Base-by-base conservation (phyloP, 92 coral and sea anemone species). In the Palythoa heliodiscus region DNA sequence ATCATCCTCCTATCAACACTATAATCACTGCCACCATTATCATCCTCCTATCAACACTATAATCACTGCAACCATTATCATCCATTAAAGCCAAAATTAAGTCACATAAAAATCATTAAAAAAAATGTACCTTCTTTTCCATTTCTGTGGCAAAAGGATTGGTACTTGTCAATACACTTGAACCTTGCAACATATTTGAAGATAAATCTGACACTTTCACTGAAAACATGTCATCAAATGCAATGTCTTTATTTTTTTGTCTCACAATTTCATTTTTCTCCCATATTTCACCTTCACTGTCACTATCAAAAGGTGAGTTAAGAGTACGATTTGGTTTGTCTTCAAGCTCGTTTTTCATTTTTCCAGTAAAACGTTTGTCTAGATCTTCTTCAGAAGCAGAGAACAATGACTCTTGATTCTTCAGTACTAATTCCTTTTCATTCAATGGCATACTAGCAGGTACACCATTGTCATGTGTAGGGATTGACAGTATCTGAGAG, bases 141-240 rank as follows among this genome's bases (percentile, higher is more conserved):
- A 80, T 12, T 58, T 92, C 92, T 70, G 70, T 71, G n/a, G 89
- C 88, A 87, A 93, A 93, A 15, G 95, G 95, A 82, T 93, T 93
- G 37, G 90, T 87, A 52, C 83, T 64, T 79, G 89, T 85, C 35
- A 92, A 87, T 71, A 61, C 81, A 58, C 38, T 29, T 35, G 35
- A 54, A n/a, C 53, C 69, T 35, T 57, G 79, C 24, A 87, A 76
- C 55, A 75, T 58, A 11, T 60, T 66, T 16, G 50, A 12, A 38
- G 77, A 15, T 2, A 9, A 20, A 37, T 82, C 70, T 24, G 83
- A 12, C 7, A 73, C n/a, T 15, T 74, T 75, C 70, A 52, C 37
- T 3, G 20, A 53, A 80, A 80, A 80, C 2, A 48, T 8, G 14
- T 80, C 84, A 13, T 66, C 73, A 80, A 47, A 67, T 11, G 73